A percentile compares a stretch with the other conserved stretches of the same genome.
phyloP scores from a whole-genome alignment of 2,797 vertebrate species.

The Pseudochaenichthys georgianus region DNA sequence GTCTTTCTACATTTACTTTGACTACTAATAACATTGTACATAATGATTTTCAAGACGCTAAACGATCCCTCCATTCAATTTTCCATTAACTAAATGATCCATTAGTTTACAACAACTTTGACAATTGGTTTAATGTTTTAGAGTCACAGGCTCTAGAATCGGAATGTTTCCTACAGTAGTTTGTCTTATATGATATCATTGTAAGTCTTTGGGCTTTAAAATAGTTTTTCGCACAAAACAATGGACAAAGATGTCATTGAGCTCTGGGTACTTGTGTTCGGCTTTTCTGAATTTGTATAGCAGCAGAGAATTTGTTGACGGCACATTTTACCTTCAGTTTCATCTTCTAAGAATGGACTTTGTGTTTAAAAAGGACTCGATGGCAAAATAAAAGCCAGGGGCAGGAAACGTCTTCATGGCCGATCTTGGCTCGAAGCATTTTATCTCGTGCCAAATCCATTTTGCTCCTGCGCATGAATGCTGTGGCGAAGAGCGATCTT shows the following conservation, averaged over 20 bases:
- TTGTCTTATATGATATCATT: neutral
- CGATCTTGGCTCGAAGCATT: slow-evolving; percentile 53
- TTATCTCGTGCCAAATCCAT: slow-evolving; percentile 67
- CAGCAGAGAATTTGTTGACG: neutral
- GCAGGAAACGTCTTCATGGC: slow-evolving; percentile 7
- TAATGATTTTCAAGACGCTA: neutral
- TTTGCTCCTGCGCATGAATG: slow-evolving; percentile 32
- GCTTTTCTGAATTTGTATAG: neutral
- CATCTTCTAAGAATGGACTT: neutral
- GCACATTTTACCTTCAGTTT: neutral
- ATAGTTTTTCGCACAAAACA: neutral
- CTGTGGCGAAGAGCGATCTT: slow-evolving; percentile 68
- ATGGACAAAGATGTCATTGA: neutral
- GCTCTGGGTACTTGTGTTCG: neutral
- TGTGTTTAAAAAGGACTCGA: slow-evolving; percentile 1
- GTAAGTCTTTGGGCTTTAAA: neutral
- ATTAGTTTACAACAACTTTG: neutral
- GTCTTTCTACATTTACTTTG: slow-evolving; percentile 1
- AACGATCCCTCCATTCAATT: rapidly evolving
- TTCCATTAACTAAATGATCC: neutral
- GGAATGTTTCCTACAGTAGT: neutral
- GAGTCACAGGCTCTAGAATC: neutral
- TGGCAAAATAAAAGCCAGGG: slow-evolving; percentile 15
- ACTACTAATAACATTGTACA: neutral
- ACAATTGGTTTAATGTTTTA: neutral